Evolutionary conservation across 2,888 invertebrate genomes (phyloP), one percentile per base, ranked within the genome.

Genomic region (Saturnia japonica): DNA sequence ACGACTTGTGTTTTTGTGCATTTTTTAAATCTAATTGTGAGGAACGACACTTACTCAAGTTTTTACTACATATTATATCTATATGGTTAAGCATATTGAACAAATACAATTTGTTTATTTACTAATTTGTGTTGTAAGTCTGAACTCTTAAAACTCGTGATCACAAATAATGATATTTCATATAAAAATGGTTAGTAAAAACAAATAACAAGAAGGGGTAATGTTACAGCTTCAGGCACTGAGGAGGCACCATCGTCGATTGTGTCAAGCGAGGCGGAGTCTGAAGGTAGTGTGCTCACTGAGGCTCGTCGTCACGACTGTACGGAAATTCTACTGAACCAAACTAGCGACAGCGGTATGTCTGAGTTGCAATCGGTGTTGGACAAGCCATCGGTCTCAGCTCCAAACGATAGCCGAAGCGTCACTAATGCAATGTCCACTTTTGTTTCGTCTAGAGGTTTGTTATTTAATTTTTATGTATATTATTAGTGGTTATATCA

Each of bases 211-310:
- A 64, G 0, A 19, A 64, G 14, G 19, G 34, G 28, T 62, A 43
- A 57, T 69, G 12, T 68, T 57, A 28, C 68, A 85, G 83, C 77
- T 62, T 81, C 85, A 76, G 91, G 88, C 8, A 85, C 86, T n/a
- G 93, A 93, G 76, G 93, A 93, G 72, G 89, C 93, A n/a, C 91
- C 91, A 19, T 91, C 92, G 16, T 93, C 93, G 2, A 91, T 94
- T 91, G 92, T 93, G 51, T 93, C 93, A 1, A 93, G 93, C 70
- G 94, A 94, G 74, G 91, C 91, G 3, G 93, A 94, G 74, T 94
- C 93, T 0, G 94, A 93, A 70, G 90, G 88, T 74, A 92, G 93
- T 71, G 81, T 89, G 28, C 75, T 91, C 28, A 88, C 91, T 0
- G 93, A 93, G 62, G 82, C 83, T 16, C 82, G 78, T 19, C 82